A percentile compares a stretch with the other conserved stretches of the same genome.
Evolutionary conservation across 2,888 invertebrate species (phyloP).

Genomic region (Caenorhabditis wallacei): DNA sequence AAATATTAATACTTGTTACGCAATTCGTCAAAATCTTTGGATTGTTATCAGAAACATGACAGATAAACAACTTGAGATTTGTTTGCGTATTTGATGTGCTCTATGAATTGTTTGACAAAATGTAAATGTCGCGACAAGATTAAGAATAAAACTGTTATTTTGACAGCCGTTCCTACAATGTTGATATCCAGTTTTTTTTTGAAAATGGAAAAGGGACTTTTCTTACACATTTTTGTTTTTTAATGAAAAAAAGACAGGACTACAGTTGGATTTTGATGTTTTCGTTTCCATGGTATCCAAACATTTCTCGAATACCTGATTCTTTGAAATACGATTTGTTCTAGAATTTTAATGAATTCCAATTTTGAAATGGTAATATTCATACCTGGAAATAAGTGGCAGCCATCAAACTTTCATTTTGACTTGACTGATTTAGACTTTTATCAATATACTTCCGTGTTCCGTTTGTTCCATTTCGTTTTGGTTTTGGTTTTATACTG

Average conservation of each 20-base stretch:
- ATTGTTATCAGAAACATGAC: conserved; percentile 24
- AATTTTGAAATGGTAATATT: no score
- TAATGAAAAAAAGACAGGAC: no score
- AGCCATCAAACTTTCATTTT: conserved; percentile 55
- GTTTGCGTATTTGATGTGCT: conserved; percentile 25
- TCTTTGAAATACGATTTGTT: no score
- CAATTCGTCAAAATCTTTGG: conserved; percentile 19
- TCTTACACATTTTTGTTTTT: no score
- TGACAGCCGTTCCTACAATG: background rate
- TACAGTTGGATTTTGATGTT: no score
- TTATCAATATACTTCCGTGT: conserved; percentile 53
- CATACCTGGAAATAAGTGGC: conserved; percentile 64
- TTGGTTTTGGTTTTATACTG: conserved; percentile 30
- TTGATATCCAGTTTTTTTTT: background rate
- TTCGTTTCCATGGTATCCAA: no score
- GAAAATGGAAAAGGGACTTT: background rate
- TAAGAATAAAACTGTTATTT: conserved; percentile 24
- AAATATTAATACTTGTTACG: conserved; percentile 45
- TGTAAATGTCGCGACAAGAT: conserved; percentile 41
- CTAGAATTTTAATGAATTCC: background rate
- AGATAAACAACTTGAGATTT: conserved; percentile 49
- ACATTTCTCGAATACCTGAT: no score
- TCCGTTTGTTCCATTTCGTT: conserved; percentile 46
- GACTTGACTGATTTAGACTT: conserved; percentile 39
- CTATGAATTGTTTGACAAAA: conserved; percentile 15